These are phyloP conservation scores for Trichosurus vulpecula DNA, from an alignment of 2,797 vertebrate genomes.

Conservation along the genomic window DNA sequence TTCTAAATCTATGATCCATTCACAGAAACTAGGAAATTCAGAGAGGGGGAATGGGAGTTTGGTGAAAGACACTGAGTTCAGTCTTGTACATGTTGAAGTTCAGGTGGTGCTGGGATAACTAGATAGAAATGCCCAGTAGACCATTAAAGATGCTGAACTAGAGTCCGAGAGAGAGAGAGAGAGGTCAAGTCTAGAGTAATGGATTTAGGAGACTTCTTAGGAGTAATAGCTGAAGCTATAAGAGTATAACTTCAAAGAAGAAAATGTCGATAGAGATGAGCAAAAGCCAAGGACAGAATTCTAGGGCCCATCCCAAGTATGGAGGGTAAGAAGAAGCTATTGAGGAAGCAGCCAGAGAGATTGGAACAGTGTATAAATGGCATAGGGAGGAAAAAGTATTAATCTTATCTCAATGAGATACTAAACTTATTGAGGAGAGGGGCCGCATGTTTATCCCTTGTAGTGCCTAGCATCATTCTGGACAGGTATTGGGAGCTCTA, in stretches of 20 bases:
- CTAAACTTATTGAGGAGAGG: not conserved
- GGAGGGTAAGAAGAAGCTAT: not conserved
- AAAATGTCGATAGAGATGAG: not conserved
- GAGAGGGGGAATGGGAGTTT: not conserved
- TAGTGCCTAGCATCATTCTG: not conserved
- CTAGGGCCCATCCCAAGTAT: not conserved
- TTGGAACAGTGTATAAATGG: not conserved
- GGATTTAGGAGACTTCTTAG: fast-evolving
- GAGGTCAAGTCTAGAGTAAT: fast-evolving
- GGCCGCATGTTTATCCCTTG: not conserved
- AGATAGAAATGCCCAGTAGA: not conserved
- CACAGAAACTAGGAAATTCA: too few relatives aligned
- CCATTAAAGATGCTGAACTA: not conserved
- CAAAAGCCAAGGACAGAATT: not conserved
- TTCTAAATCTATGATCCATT: not conserved
- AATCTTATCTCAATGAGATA: too few relatives aligned
- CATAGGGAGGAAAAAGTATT: not conserved
- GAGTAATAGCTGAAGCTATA: not conserved
- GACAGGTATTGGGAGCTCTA: not conserved
- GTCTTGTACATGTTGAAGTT: fast-evolving
- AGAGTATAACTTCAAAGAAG: not conserved
- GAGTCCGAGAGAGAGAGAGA: not conserved
- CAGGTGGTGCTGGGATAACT: not conserved
- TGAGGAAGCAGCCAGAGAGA: not conserved
- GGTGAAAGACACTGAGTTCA: not conserved